Evolutionary conservation across 2,797 vertebrate genomes (phyloP), one percentile per base, ranked within the genome.

Genomic region (Coregonus ussuriensis): DNA sequence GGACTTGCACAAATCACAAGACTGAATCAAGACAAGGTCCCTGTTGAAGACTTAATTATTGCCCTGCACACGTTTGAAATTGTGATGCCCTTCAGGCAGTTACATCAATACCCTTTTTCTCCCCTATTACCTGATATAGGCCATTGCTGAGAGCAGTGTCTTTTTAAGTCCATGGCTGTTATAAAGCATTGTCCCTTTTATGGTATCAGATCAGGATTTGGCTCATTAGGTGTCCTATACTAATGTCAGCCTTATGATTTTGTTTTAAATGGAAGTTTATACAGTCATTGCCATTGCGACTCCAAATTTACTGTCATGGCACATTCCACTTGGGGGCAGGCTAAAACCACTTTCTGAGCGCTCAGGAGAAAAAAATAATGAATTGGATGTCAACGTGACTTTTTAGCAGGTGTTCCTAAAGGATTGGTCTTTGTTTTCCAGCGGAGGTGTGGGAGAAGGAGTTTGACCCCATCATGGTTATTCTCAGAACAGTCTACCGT

Each of bases 381-480:
- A 53, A 18, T 52, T 54, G 1, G 18, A 71, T 82, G 66, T 77
- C 70, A 63, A 3, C 76, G 9, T 47, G 76, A 81, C 75, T 78
- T 81, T 82, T 52, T 74, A 11, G 33, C 29, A 66, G 51, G 67
- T 74, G 66, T 86, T 80, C 56, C 41, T 47, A 9, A 47, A 47
- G 41, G 11, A 47, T 47, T 47, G 25, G 79, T 86, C 11, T 85
- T 88, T 84, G 75, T 84, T 88, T 73, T 76, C 33, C 66, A 99
- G 98, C 95, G 78, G 97, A 98, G 88, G 95, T 99, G 81, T 99
- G 98, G 98, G 96, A 99, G 93, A 96, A 97, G 82, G 98, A 99
- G 79, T 99, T 99, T 91, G 98, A 99, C 89, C 98, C 98, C 14
- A 97, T 99, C 86, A 99, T 99, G 97, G 98, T 99, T 53, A 96